Conservation (phyloP, 1,140 invertebrate species). For the Homalodisca vitripennis region DNA sequence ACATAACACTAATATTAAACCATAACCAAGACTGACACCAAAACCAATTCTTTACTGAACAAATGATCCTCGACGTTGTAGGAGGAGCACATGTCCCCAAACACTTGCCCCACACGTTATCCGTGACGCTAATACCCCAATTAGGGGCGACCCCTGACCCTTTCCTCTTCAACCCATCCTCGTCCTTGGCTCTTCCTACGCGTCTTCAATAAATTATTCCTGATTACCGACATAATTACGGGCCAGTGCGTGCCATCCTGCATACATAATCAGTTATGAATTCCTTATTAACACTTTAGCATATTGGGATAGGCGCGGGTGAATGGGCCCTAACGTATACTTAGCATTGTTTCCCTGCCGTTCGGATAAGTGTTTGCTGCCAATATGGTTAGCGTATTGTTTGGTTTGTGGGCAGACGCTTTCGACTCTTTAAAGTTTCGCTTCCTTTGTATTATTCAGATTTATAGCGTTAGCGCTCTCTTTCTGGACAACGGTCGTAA, state of each 20-base stretch:
- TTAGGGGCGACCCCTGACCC: neutral
- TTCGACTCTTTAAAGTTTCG: slow-evolving; percentile 7
- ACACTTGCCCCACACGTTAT: neutral
- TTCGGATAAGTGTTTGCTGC: no score
- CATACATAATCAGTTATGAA: slow-evolving; percentile 5
- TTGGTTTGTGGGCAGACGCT: neutral
- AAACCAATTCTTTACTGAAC: no score
- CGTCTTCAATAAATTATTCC: neutral
- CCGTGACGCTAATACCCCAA: neutral
- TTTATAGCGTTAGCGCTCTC: slow-evolving; percentile 5
- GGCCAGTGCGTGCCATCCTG: neutral
- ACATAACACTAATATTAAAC: no score
- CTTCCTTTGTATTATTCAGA: slow-evolving; percentile 13
- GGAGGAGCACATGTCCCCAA: neutral
- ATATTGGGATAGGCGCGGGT: slow-evolving; percentile 21
- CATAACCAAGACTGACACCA: no score
- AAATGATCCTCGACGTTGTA: no score
- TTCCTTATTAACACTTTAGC: slow-evolving; percentile 13
- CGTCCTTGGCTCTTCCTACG: neutral
- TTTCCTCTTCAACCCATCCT: no score
- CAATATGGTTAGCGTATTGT: slow-evolving; percentile 16
- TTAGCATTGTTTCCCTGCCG: slow-evolving; percentile 16
- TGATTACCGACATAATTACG: neutral
- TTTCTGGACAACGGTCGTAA: neutral
- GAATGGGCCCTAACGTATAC: neutral